Conservation (phyloP, 2,888 invertebrate species). For the Ormyrus pomaceus region DNA sequence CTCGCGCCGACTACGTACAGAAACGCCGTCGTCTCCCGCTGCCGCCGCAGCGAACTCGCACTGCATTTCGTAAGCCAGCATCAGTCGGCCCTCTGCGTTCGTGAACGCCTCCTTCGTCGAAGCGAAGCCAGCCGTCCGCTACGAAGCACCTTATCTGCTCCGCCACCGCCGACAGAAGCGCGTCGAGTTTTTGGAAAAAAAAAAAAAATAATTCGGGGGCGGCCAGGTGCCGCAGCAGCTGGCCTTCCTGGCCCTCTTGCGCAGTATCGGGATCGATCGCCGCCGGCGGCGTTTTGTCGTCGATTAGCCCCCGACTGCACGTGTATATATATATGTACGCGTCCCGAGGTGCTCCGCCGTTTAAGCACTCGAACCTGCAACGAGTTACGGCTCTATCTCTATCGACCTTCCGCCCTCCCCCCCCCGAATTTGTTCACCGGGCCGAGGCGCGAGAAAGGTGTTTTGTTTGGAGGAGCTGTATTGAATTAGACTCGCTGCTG, state of each 20-base stretch:
- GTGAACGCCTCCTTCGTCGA: neutral
- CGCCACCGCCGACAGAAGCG: neutral
- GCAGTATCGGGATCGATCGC: conserved; percentile 41
- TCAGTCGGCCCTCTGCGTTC: neutral
- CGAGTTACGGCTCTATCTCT: no score
- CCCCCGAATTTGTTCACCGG: no score
- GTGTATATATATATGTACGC: no score
- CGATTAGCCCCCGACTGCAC: conserved; percentile 25
- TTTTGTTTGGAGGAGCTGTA: no score
- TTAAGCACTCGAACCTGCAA: no score
- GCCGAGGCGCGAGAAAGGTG: neutral
- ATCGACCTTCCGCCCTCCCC: no score
- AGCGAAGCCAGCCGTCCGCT: neutral
- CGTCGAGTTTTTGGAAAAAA: no score
- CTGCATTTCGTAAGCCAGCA: no score
- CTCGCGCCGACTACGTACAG: no score
- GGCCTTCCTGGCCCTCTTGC: conserved; percentile 14
- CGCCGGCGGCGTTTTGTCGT: conserved; percentile 38
- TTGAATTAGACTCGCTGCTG: no score
- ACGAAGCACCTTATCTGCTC: conserved; percentile 11
- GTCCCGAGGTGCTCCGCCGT: no score
- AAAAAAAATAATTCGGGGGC: neutral
- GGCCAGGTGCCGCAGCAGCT: neutral
- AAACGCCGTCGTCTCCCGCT: neutral
- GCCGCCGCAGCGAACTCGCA: no score